These are phyloP conservation scores for Pseudobourletiella spinata DNA, from an alignment of 1,140 invertebrate species.

Conservation along the genomic window DNA sequence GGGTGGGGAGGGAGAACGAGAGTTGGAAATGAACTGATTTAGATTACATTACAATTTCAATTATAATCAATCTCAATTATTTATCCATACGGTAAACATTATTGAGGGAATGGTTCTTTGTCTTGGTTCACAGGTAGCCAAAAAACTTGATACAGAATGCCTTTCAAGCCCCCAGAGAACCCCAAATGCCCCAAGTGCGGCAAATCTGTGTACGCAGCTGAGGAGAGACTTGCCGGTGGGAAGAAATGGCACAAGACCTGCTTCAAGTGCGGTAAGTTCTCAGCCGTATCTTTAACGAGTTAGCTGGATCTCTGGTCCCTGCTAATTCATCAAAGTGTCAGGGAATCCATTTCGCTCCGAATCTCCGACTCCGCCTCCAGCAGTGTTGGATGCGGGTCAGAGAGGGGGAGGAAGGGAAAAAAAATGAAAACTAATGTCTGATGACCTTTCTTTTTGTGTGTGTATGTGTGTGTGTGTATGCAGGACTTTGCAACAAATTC, in stretches of 20 bases:
- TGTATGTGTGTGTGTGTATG: no score
- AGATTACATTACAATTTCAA: neutral
- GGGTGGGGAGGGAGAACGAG: neutral
- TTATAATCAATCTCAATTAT: neutral
- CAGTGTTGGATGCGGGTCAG: no score
- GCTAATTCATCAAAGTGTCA: neutral
- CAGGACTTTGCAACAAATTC: constrained; percentile 87
- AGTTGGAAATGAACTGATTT: neutral
- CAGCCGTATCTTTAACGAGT: no score
- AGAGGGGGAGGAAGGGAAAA: no score
- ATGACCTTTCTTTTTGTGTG: no score
- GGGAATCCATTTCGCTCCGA: no score
- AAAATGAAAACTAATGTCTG: no score
- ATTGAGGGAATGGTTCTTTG: neutral
- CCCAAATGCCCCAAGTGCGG: constrained; percentile 97
- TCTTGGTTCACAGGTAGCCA: constrained; percentile 37
- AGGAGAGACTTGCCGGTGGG: constrained; percentile 60
- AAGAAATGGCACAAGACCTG: constrained; percentile 76
- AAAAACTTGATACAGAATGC: constrained; percentile 79
- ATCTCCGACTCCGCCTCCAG: no score
- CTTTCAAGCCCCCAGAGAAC: constrained; percentile 92
- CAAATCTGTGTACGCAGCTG: constrained; percentile 97
- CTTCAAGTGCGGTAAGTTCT: constrained; percentile 63
- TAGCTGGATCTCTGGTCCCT: no score
- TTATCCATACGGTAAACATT: neutral